phyloP scores from a whole-genome alignment of 2,113 vertebrate species.

The Sceloporus tristichus region DNA sequence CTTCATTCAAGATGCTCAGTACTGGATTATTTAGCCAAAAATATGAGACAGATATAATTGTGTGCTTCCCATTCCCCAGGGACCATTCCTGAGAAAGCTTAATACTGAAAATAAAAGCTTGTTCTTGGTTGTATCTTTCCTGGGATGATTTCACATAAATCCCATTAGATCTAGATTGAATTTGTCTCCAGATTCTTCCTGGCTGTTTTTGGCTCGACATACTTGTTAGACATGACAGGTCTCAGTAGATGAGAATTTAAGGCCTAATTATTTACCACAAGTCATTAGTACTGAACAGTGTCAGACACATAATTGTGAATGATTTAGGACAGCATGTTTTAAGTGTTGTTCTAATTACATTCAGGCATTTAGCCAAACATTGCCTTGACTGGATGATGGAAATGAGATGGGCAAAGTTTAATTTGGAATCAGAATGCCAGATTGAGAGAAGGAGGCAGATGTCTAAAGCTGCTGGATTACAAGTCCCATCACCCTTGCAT shows the following conservation, averaged over 20 bases:
- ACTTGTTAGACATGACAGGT: no score
- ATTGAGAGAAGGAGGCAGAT: not conserved
- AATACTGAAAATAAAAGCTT: not conserved
- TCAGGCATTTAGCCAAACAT: not conserved
- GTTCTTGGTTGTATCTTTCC: not conserved
- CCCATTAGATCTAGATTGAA: not conserved
- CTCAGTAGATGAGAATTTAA: no score
- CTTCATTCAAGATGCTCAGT: not conserved
- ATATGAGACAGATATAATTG: not conserved
- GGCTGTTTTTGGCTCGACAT: not conserved
- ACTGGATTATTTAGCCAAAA: not conserved
- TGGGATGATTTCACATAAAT: not conserved
- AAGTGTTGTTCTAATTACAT: not conserved
- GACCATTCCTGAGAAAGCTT: not conserved
- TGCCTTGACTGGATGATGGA: not conserved
- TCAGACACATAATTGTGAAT: not conserved
- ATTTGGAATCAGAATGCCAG: not conserved
- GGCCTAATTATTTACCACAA: not conserved
- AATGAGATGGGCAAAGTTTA: not conserved
- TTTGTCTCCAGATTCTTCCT: not conserved
- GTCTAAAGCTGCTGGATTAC: not conserved
- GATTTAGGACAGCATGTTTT: not conserved
- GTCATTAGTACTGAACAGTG: not conserved
- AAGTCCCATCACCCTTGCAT: not conserved
- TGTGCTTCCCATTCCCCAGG: not conserved